Conservation (phyloP, 2,113 vertebrate species). For the Trogon surrucura region DNA sequence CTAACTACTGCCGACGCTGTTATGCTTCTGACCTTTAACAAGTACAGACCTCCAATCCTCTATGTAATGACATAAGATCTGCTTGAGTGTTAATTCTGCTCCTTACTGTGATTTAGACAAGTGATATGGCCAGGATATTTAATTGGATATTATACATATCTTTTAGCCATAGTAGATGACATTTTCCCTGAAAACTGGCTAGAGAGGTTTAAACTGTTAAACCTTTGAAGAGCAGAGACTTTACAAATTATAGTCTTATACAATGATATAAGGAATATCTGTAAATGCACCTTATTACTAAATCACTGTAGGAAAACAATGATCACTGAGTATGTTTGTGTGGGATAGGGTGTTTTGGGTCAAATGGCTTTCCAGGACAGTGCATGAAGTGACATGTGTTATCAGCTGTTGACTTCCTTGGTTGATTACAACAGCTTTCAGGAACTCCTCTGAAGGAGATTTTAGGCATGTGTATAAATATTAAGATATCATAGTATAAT, state of each 20-base stretch:
- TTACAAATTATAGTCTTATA: not conserved
- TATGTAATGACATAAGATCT: not conserved
- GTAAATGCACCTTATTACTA: not conserved
- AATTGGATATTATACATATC: not conserved
- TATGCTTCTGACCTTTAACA: not conserved
- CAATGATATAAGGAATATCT: not conserved
- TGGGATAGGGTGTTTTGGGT: not conserved
- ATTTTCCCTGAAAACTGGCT: not conserved
- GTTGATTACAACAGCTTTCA: not conserved
- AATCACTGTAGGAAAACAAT: not conserved
- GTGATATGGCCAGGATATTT: not conserved
- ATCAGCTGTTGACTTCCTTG: not conserved
- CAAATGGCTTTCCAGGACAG: not conserved
- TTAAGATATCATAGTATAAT: not conserved
- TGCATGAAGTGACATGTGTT: not conserved
- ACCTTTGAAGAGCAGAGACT: not conserved
- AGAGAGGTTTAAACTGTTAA: not conserved
- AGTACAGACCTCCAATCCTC: not conserved
- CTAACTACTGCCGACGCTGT: not conserved
- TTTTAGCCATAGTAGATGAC: not conserved
- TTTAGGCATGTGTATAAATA: not conserved
- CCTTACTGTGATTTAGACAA: not conserved
- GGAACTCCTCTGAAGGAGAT: not conserved
- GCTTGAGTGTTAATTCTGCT: not conserved
- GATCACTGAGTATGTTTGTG: not conserved